Evolutionary conservation across 2,797 vertebrate genomes (phyloP), one percentile per base, ranked within the genome.

Genomic region (Spondyliosoma cantharus): DNA sequence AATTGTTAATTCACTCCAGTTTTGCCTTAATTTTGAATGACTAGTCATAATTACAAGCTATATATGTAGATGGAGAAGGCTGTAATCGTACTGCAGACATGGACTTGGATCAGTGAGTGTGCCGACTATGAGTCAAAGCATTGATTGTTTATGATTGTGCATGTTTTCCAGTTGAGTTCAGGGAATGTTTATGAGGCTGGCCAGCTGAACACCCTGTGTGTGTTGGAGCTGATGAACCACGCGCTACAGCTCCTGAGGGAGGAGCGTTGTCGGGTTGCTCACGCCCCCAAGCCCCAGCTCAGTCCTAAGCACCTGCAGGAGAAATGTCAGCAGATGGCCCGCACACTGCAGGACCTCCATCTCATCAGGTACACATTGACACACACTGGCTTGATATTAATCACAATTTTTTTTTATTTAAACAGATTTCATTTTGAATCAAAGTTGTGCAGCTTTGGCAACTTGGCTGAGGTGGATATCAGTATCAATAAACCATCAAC

Each of bases 171-270:
- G 97, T 68, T 90, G 65, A 93, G 83, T 76, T 89, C 89, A 0
- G 96, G 95, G 78, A 95, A 94, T 29, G 3, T 96, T 77, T 97
- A 97, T 62, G 95, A 98, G 90, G 92, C 25, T 37, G 94, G 91
- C 68, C 95, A 97, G 80, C 91, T 96, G 73, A 96, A 97, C 85
- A 85, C 96, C 15, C 81, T 97, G 87, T 92, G 92, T 52, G 78
- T 97, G 86, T 81, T 97, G 87, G 95, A 96, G 66, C 90, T 99
- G 88, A 81, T 95, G 72, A 97, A 96, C 86, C 96, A 96, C 71
- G 87, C 95, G 7, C 86, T 97, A 82, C 93, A 89, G 52, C 70
- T 95, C 25, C 66, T 98, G 74, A 94, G 63, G 59, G 89, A 93
- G 32, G 95, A 97, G 85, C 65, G 6, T 0, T 5, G 24, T 67